Evolutionary conservation across 53 echinoderm and acorn worm species (phyloP).

Genomic region (Glandiceps talaboti): DNA sequence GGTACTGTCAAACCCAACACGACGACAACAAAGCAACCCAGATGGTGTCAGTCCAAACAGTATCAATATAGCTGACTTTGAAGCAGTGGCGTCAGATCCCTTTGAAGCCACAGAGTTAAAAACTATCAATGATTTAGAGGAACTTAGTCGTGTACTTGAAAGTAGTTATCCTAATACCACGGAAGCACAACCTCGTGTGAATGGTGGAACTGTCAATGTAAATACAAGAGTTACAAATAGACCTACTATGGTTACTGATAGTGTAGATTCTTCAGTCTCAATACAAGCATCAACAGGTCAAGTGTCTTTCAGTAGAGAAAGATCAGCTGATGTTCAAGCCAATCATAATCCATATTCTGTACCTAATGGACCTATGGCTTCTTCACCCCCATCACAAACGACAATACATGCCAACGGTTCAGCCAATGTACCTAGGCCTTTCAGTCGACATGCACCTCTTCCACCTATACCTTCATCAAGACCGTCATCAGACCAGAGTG

Average conservation of each 20-base stretch:
- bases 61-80: slow-evolving; percentile 68
- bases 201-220: neutral
- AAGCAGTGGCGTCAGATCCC: slow-evolving; percentile 60
- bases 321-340: no score
- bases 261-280: neutral
- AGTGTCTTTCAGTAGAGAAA: no score
- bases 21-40: neutral
- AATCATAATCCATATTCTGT: neutral
- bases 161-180: slow-evolving; percentile 12
- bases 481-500: neutral
- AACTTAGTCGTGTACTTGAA: slow-evolving; percentile 67
- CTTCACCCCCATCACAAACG: neutral
- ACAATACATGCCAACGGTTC: neutral
- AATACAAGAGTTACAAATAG: neutral
- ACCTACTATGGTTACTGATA: neutral
- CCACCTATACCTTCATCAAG: slow-evolving; percentile 3
- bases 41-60: neutral
- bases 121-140: slow-evolving; percentile 88
- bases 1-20: slow-evolving; percentile 18
- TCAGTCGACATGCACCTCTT: neutral
- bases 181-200: neutral
- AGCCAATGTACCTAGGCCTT: neutral
- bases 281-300: neutral
- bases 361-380: neutral
- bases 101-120: slow-evolving; percentile 90